Evolutionary conservation across 2,113 vertebrate genomes (phyloP).

Genomic region (Lasiurus cinereus): DNA sequence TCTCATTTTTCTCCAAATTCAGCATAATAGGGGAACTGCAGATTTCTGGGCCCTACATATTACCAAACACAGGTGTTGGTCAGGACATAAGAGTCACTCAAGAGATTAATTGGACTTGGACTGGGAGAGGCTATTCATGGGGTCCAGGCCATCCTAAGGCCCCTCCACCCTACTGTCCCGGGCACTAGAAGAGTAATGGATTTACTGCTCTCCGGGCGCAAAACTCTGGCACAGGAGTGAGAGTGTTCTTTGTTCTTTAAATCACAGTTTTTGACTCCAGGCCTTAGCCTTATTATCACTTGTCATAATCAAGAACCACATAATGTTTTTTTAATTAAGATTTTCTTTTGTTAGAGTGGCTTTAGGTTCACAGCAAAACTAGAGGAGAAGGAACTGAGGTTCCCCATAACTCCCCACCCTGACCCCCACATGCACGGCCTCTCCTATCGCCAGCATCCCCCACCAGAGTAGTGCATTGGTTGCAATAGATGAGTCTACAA

Average conservation of each 20-base stretch:
- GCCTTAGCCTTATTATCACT: not conserved
- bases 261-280: not conserved
- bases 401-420: not conserved
- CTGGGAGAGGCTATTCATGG: not conserved
- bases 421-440: not conserved
- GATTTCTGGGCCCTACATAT: not conserved
- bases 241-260: not conserved
- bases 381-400: not conserved
- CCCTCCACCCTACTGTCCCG: accelerated
- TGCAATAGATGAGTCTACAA: not conserved
- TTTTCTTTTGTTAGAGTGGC: not conserved
- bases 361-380: not conserved
- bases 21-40: not conserved
- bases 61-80: not conserved
- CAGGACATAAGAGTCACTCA: not conserved
- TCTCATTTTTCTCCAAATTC: not conserved
- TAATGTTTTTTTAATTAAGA: not conserved
- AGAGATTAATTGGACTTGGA: not conserved
- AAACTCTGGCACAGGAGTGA: not conserved
- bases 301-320: not conserved
- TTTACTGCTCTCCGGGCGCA: not conserved
- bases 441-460: not conserved
- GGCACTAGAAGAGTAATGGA: not conserved
- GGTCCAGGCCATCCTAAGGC: not conserved
- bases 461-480: not conserved